Conservation (phyloP, 2,888 invertebrate species). For the Eristalis tenax region DNA sequence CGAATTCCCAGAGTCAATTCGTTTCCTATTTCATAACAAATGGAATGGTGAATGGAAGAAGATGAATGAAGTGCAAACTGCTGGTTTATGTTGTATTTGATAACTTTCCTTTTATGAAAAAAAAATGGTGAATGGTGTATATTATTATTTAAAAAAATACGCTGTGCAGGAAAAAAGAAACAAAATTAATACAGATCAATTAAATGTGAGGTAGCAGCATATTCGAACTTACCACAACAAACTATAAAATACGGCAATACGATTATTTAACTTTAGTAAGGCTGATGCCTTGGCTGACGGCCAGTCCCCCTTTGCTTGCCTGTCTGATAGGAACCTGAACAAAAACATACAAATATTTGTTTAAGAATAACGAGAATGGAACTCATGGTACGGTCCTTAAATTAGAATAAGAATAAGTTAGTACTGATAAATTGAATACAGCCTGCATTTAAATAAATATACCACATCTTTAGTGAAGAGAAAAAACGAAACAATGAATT, state of each 20-base stretch:
- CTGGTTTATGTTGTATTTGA: conserved; percentile 51
- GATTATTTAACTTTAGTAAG: conserved; percentile 84
- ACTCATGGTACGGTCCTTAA: background rate
- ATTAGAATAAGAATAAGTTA: conserved; percentile 15
- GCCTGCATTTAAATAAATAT: conserved; percentile 13
- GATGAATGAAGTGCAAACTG: conserved; percentile 65
- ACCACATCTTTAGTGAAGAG: conserved; percentile 37
- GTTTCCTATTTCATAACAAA: conserved; percentile 69
- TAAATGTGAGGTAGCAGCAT: background rate
- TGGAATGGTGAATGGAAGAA: conserved; percentile 72
- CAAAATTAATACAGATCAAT: background rate
- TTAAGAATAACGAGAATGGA: background rate
- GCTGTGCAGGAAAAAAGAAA: conserved; percentile 40
- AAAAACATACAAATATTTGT: conserved; percentile 28
- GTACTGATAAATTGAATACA: conserved; percentile 21
- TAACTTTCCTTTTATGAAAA: conserved; percentile 52
- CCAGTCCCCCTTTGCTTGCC: conserved; percentile 93
- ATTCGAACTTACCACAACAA: conserved; percentile 68
- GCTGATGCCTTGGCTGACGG: conserved; percentile 93
- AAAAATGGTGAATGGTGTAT: conserved; percentile 64
- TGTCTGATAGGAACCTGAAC: conserved; percentile 84
- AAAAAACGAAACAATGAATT: background rate
- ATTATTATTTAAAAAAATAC: conserved; percentile 60
- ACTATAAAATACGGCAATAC: conserved; percentile 68
- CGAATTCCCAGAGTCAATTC: conserved; percentile 65